Percentiles rank a stretch among this genome's conserved stretches.
phyloP scores from a whole-genome alignment of 2,113 vertebrate species.

The Ciconia maguari region DNA sequence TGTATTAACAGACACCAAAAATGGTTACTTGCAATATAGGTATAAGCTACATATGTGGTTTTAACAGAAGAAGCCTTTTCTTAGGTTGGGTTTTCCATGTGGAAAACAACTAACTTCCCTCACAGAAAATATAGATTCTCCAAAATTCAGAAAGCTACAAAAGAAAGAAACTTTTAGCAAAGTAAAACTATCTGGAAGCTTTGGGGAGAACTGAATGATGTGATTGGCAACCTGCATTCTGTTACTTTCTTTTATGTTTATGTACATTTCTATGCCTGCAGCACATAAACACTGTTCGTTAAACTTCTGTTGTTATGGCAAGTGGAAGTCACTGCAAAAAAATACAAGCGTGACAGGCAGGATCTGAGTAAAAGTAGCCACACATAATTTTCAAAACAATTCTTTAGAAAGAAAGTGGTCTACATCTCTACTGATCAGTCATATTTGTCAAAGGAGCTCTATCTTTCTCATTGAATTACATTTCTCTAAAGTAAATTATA shows the following conservation, averaged over 20 bases:
- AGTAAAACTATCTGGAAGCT: conserved; percentile 52
- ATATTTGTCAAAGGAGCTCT: background rate
- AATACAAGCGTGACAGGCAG: conserved; percentile 16
- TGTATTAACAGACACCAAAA: background rate
- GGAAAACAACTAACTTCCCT: background rate
- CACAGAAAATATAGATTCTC: conserved; percentile 13
- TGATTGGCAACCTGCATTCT: conserved; percentile 65
- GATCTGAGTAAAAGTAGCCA: conserved; percentile 48
- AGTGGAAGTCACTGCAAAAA: conserved; percentile 57
- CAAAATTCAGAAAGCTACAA: background rate
- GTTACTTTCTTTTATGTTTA: conserved; percentile 53
- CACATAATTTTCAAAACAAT: background rate
- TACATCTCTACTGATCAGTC: background rate
- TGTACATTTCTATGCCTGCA: conserved; percentile 41
- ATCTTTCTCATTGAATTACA: background rate
- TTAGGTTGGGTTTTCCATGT: background rate
- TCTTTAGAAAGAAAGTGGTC: background rate
- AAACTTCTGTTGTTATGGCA: conserved; percentile 65
- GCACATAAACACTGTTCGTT: conserved; percentile 57
- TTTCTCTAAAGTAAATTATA: background rate
- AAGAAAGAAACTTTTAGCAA: conserved; percentile 42
- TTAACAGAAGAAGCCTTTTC: background rate
- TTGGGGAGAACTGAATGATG: conserved; percentile 7
- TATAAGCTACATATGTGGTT: background rate
- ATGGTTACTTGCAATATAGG: background rate